Conservation (phyloP, 2,113 vertebrate genomes). For the Dromiciops gliroides region DNA sequence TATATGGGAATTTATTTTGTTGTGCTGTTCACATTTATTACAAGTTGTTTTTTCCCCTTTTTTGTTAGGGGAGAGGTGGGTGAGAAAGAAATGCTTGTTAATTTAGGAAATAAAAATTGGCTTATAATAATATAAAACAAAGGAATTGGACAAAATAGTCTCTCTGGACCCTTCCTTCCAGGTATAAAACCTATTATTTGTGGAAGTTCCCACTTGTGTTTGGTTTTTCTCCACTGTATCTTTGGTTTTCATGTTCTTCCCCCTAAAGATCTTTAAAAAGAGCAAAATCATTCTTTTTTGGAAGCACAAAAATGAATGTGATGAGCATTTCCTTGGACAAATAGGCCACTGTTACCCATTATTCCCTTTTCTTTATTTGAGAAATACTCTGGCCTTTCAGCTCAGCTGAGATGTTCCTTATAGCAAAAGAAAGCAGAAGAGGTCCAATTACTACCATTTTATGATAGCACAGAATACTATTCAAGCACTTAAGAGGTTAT, state of each 20-base stretch:
- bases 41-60: not conserved
- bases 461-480: slow-evolving; percentile 83
- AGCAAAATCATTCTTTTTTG: slow-evolving; percentile 39
- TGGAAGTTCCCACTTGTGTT: not conserved
- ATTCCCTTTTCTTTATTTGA: slow-evolving; percentile 69
- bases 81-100: not conserved
- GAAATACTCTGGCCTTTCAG: slow-evolving; percentile 74
- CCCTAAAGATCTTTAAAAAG: slow-evolving; percentile 5
- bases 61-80: not conserved
- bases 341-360: slow-evolving; percentile 65
- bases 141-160: not conserved
- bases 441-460: slow-evolving; percentile 83
- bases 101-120: not conserved
- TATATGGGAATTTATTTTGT: not conserved
- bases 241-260: slow-evolving; percentile 65
- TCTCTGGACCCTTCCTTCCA: not conserved
- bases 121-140: not conserved
- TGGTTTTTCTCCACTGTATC: not conserved
- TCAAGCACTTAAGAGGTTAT: slow-evolving; percentile 86
- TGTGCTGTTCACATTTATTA: not conserved
- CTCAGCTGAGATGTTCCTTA: slow-evolving; percentile 68
- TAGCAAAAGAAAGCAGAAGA: slow-evolving; percentile 81
- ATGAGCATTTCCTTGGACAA: slow-evolving; percentile 73
- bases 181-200: not conserved
- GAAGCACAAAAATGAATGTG: slow-evolving; percentile 71